A percentile compares a stretch with the other conserved stretches of the same genome.
Conservation (phyloP, 2,888 invertebrate species). For the Phengaris arion region DNA sequence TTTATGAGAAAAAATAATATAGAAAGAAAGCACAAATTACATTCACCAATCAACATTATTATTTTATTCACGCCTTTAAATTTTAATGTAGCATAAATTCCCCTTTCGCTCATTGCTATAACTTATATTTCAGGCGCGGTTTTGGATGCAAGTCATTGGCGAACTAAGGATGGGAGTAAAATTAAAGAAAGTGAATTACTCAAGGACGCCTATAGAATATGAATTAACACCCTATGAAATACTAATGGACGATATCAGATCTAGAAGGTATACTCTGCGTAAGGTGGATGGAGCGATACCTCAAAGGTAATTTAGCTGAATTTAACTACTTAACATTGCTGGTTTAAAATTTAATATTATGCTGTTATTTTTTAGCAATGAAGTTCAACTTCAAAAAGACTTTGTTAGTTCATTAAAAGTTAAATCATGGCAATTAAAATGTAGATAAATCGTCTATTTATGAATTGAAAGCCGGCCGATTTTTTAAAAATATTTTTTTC, state of each 20-base stretch:
- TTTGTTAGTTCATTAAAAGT: no score
- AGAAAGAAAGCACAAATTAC: no score
- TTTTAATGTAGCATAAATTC: slow-evolving; percentile 48
- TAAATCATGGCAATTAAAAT: no score
- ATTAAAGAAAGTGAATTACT: slow-evolving; percentile 90
- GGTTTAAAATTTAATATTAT: no score
- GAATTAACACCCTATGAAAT: slow-evolving; percentile 98
- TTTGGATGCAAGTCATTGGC: slow-evolving; percentile 97
- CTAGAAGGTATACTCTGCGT: slow-evolving; percentile 92
- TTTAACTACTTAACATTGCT: background rate
- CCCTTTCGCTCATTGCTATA: slow-evolving; percentile 40
- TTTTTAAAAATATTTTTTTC: background rate
- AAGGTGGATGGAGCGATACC: slow-evolving; percentile 92
- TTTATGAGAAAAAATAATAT: no score
- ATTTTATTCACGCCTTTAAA: slow-evolving; percentile 41
- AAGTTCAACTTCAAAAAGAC: no score
- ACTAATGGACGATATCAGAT: slow-evolving; percentile 96
- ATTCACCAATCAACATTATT: background rate
- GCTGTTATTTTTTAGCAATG: no score
- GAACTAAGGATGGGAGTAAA: slow-evolving; percentile 95
- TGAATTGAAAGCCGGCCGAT: background rate
- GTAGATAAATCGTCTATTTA: no score
- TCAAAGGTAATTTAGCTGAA: slow-evolving; percentile 68
- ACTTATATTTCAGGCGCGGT: slow-evolving; percentile 85
- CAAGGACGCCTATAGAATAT: slow-evolving; percentile 90